Conservation (phyloP, 2,797 vertebrate species). For the Catostomus latipinnis region DNA sequence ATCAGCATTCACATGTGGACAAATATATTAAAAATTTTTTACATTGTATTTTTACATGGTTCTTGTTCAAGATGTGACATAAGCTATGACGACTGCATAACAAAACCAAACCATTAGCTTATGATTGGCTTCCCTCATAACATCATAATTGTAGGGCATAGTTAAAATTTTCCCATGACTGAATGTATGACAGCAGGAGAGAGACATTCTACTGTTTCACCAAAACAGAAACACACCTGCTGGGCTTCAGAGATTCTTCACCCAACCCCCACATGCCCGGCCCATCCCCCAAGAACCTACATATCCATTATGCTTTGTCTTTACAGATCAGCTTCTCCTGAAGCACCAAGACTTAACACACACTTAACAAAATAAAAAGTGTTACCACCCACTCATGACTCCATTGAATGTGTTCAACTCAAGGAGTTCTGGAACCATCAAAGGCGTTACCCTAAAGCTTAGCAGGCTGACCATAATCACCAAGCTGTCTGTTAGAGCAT, state of each 20-base stretch:
- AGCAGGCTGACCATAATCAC: slow-evolving; percentile 25
- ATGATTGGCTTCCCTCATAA: not conserved
- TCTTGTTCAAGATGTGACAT: slow-evolving; percentile 9
- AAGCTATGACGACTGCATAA: not conserved
- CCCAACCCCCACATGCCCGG: slow-evolving; percentile 23
- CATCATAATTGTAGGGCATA: slow-evolving; percentile 14
- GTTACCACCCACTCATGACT: slow-evolving; percentile 25
- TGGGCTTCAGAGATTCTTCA: slow-evolving; percentile 51
- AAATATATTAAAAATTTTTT: not conserved
- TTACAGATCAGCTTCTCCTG: slow-evolving; percentile 33
- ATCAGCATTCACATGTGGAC: not conserved
- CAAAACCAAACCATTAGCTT: not conserved
- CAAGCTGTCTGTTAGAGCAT: slow-evolving; percentile 17
- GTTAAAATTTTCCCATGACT: slow-evolving; percentile 27
- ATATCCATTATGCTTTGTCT: slow-evolving; percentile 47
- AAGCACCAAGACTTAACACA: slow-evolving; percentile 31
- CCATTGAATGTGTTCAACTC: slow-evolving; percentile 34
- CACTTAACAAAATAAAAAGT: slow-evolving; percentile 40
- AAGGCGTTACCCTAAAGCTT: slow-evolving; percentile 20
- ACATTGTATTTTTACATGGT: not conserved
- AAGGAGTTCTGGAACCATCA: slow-evolving; percentile 2
- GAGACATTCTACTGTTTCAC: slow-evolving; percentile 46
- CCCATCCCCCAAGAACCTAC: slow-evolving; percentile 23
- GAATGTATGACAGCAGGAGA: slow-evolving; percentile 32
- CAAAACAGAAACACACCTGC: slow-evolving; percentile 60